phyloP scores from a whole-genome alignment of 2,797 vertebrate genomes.

The Kryptopterus vitreolus region DNA sequence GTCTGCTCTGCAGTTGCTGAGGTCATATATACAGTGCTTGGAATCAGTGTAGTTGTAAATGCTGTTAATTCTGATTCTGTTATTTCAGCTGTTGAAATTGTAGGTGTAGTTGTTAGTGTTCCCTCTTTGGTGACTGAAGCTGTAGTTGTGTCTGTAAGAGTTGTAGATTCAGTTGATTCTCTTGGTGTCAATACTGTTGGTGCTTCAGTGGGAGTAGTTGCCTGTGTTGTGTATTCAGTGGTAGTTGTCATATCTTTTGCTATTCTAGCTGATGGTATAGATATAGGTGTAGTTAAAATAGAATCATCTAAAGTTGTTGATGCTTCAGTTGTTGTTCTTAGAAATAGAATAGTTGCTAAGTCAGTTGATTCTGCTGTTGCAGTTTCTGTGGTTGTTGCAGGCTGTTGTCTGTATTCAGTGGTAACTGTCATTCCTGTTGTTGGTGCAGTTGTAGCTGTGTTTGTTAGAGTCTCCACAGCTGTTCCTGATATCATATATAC shows the following conservation, averaged over 20 bases:
- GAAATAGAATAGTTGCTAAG: not conserved
- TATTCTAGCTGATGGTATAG: not conserved
- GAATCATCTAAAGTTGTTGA: not conserved
- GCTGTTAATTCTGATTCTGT: not conserved
- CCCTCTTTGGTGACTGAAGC: too few species aligned
- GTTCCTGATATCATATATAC: not conserved
- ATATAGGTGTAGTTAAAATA: not conserved
- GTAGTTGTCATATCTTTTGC: not conserved
- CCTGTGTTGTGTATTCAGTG: not conserved
- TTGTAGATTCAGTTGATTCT: too few species aligned
- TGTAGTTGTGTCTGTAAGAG: not conserved
- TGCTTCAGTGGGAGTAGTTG: not conserved
- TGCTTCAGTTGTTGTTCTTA: not conserved
- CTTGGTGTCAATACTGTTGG: not conserved
- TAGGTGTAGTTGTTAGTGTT: too few species aligned
- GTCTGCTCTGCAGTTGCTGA: not conserved
- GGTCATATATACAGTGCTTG: not conserved
- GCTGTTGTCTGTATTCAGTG: not conserved
- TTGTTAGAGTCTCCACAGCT: not conserved
- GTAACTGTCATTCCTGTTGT: not conserved
- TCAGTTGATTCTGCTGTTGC: not conserved
- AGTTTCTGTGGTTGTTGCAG: not conserved
- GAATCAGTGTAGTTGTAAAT: not conserved
- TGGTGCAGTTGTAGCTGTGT: not conserved
- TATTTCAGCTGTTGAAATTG: too few species aligned